Evolutionary conservation across 2,797 vertebrate species (phyloP), one percentile per base, ranked within the genome.

Genomic region (Xenopus petersii): DNA sequence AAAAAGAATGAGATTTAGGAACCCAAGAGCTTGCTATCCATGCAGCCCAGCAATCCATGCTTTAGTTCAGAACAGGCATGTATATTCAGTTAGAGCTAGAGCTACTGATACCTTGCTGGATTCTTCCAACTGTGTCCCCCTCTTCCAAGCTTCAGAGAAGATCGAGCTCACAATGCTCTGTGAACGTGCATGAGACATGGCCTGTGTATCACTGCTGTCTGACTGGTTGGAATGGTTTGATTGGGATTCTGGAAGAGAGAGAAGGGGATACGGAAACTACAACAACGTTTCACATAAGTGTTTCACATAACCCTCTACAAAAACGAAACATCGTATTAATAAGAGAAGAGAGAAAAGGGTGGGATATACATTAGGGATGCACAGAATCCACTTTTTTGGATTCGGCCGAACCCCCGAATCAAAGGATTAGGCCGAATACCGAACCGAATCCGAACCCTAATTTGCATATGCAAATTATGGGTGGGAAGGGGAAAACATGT

Each of bases 111-210:
- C 96, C 92, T 96, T 98, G 83, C 91, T 91, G 85, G 85, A 94
- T 76, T 99, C 97, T 82, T 99, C 96, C 73, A 99, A 88, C 89
- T 99, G 97, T 12, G 97, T 99, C 4, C 97, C 97, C 79, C 97
- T 93, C 81, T 96, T 98, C 97, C 97, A 99, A 81, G 97, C 97
- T 85, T 98, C 97, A 0, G 97, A 99, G 85, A 99, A 99, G 84
- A 98, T 96, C 81, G 96, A 98, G 89, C 96, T 99, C 83, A 99
- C 96, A 9, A 94, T 94, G 76, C 96, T 99, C 83, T 99, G 97
- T 56, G 96, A 98, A n/a, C 97, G 95, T 10, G 93, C 82, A 9
- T 99, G 97, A 74, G 93, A 93, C 17, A 92, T 91, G 24, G 94
- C 89, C 1, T 94, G 94, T 8, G 94, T 94, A 84, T 99, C 97